These are phyloP conservation scores for Parapristionchus giblindavisi DNA, from an alignment of 2,888 invertebrate species.

Conservation along the genomic window DNA sequence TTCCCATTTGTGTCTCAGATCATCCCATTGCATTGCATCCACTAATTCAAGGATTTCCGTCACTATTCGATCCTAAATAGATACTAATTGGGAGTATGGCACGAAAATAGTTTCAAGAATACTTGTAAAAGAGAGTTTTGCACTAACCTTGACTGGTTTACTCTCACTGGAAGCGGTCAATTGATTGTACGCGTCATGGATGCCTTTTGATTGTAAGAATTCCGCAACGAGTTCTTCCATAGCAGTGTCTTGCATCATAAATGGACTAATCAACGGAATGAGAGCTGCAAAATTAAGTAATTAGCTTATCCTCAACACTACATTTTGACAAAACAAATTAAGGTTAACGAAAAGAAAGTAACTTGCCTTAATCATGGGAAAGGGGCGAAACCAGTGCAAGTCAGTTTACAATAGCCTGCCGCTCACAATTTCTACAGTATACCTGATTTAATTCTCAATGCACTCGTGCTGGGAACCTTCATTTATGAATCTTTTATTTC, in stretches of 20 bases:
- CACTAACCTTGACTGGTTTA: constrained; percentile 5
- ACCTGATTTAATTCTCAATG: too few species aligned
- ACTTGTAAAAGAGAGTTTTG: neutral
- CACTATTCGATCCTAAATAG: constrained; percentile 59
- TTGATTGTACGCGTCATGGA: constrained; percentile 5
- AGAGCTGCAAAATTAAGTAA: too few species aligned
- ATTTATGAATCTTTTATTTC: too few species aligned
- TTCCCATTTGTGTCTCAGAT: constrained; percentile 54
- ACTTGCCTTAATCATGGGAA: too few species aligned
- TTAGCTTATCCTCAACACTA: too few species aligned
- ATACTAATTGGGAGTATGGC: neutral
- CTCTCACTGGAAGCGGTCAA: neutral
- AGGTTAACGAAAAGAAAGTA: neutral
- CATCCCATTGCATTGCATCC: constrained; percentile 57
- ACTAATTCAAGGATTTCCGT: constrained; percentile 58
- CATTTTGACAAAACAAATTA: neutral
- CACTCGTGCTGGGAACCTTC: too few species aligned
- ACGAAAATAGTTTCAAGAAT: neutral
- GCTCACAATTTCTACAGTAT: too few species aligned
- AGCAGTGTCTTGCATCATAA: constrained; percentile 22
- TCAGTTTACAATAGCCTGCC: too few species aligned
- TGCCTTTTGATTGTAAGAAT: constrained; percentile 28
- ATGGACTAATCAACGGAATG: too few species aligned
- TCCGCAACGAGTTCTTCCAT: constrained; percentile 30
- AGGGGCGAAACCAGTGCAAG: too few species aligned